Evolutionary conservation across 2,888 invertebrate genomes (phyloP).

Genomic region (Julus scanicus): DNA sequence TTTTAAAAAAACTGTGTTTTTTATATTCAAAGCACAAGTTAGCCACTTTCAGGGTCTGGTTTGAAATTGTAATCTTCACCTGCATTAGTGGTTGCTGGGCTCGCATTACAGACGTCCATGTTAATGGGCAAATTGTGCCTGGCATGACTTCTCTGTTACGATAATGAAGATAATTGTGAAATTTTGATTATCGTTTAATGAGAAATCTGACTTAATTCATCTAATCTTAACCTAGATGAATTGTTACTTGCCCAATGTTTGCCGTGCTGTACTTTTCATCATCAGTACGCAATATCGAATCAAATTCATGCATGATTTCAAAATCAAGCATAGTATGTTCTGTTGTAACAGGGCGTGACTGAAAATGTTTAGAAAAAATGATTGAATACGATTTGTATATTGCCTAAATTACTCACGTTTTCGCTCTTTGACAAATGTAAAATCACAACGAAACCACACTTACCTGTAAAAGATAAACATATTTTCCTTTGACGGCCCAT

Average conservation of each 20-base stretch:
- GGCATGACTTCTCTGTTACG: constrained; percentile 47
- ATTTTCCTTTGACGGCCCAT: constrained; percentile 75
- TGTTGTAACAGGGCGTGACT: constrained; percentile 81
- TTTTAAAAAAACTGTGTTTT: neutral
- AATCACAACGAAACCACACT: neutral
- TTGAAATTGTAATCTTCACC: neutral
- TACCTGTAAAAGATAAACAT: constrained; percentile 62
- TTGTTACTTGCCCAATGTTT: constrained; percentile 74
- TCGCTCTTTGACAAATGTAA: neutral
- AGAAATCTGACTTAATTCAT: too few species aligned
- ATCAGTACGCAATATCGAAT: constrained; percentile 74
- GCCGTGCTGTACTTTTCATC: constrained; percentile 76
- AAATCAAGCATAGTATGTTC: constrained; percentile 79
- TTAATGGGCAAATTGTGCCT: constrained; percentile 1
- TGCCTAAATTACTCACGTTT: too few species aligned
- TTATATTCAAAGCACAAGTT: neutral
- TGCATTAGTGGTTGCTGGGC: neutral
- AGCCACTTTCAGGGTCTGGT: neutral
- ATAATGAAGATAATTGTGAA: neutral
- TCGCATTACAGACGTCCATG: neutral
- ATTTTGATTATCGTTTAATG: too few species aligned
- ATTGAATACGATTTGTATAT: neutral
- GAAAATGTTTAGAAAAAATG: constrained; percentile 60
- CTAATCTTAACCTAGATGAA: neutral
- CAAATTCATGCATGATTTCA: constrained; percentile 82